phyloP scores from a whole-genome alignment of 2,113 vertebrate species.

The Tachysurus fulvidraco region DNA sequence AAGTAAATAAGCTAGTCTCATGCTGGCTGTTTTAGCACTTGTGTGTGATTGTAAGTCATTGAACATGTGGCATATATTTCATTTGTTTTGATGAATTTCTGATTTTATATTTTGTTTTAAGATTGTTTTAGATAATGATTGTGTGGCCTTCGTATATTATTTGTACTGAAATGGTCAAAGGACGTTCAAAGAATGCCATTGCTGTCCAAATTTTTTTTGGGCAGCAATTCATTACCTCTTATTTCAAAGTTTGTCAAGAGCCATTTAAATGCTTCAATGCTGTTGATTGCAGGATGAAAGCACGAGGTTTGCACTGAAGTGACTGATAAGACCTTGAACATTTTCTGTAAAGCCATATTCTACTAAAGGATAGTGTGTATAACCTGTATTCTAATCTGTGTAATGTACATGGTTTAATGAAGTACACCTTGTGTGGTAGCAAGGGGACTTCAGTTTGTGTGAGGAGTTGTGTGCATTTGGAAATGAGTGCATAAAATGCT shows the following conservation, averaged over 20 bases:
- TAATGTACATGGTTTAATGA: constrained; percentile 18
- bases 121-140: not conserved
- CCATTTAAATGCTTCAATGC: constrained; percentile 22
- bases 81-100: not conserved
- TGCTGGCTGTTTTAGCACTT: constrained; percentile 19
- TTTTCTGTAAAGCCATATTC: constrained; percentile 53
- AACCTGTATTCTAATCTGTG: constrained; percentile 23
- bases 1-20: not conserved
- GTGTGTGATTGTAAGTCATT: constrained; percentile 21
- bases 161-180: not conserved
- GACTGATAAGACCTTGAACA: constrained; percentile 32
- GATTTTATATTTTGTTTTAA: not conserved
- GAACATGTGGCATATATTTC: constrained; percentile 8
- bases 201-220: constrained; percentile 13
- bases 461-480: not conserved
- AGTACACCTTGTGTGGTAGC: not conserved
- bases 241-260: constrained; percentile 28
- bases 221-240: constrained; percentile 15
- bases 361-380: constrained; percentile 35
- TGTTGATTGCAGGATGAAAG: constrained; percentile 15
- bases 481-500: too few species aligned
- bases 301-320: constrained; percentile 22
- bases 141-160: not conserved
- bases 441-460: not conserved
- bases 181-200: not conserved